These are phyloP conservation scores for Anolis apletophallus DNA, from an alignment of 2,797 vertebrate species.

Conservation along the genomic window DNA sequence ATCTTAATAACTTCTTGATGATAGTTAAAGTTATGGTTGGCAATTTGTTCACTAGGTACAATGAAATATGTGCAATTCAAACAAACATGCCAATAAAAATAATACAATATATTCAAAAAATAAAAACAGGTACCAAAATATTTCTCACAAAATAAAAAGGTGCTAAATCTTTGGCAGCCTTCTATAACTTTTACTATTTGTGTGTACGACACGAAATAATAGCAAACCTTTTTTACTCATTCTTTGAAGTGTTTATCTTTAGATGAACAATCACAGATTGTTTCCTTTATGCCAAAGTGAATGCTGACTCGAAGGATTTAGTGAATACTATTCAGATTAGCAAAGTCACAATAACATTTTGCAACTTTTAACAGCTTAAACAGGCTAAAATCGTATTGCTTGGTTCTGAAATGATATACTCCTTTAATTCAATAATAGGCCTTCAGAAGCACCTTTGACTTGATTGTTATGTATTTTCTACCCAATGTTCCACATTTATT, in stretches of 20 bases:
- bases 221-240: not conserved
- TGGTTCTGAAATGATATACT: not conserved
- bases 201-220: not conserved
- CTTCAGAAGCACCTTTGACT: not conserved
- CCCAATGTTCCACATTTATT: conserved; percentile 23
- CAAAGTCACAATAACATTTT: too few species aligned
- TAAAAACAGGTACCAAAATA: not conserved
- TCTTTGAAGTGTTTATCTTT: not conserved
- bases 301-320: not conserved
- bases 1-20: not conserved
- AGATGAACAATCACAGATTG: not conserved
- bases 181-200: not conserved
- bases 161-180: not conserved
- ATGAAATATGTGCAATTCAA: not conserved
- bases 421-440: too few species aligned
- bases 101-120: not conserved
- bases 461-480: conserved; percentile 1
- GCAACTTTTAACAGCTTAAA: not conserved
- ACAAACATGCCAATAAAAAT: not conserved
- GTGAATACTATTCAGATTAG: not conserved
- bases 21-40: not conserved
- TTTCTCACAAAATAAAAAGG: too few species aligned
- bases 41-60: not conserved
- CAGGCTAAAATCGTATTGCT: not conserved
- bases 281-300: not conserved